Evolutionary conservation across 2,797 vertebrate species (phyloP).

Genomic region (Dromococcyx pavoninus): DNA sequence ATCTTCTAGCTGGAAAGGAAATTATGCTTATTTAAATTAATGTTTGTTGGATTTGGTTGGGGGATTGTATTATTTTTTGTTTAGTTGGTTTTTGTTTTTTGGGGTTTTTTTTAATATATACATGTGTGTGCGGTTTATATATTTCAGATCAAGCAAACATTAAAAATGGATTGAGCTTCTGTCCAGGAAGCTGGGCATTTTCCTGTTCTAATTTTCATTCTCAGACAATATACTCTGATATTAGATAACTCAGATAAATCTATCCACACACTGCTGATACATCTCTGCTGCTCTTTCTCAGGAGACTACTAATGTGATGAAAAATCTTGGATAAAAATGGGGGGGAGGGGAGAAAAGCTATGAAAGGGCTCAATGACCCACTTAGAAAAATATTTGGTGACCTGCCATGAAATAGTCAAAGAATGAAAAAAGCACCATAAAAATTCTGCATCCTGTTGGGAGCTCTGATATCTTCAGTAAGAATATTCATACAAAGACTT

Average conservation of each 20-base stretch:
- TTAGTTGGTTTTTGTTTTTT: background rate
- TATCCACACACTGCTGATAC: background rate
- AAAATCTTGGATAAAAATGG: background rate
- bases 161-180: background rate
- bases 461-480: background rate
- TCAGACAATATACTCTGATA: background rate
- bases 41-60: too few relatives aligned
- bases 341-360: background rate
- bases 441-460: conserved; percentile 39
- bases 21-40: background rate
- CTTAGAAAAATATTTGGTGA: conserved; percentile 63
- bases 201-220: background rate
- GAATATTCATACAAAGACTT: conserved; percentile 38
- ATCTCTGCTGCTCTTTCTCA: background rate
- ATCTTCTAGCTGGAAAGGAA: background rate
- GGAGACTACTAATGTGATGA: background rate
- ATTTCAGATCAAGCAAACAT: background rate
- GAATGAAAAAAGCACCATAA: conserved; percentile 17
- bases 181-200: background rate
- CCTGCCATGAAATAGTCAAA: conserved; percentile 48
- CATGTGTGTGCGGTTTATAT: background rate
- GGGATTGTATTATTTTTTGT: background rate
- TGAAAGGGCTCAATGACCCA: conserved; percentile 39
- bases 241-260: background rate
- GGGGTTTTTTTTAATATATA: background rate